Evolutionary conservation across 2,113 vertebrate genomes (phyloP), one percentile per base, ranked within the genome.

Genomic region (Rattus rattus): DNA sequence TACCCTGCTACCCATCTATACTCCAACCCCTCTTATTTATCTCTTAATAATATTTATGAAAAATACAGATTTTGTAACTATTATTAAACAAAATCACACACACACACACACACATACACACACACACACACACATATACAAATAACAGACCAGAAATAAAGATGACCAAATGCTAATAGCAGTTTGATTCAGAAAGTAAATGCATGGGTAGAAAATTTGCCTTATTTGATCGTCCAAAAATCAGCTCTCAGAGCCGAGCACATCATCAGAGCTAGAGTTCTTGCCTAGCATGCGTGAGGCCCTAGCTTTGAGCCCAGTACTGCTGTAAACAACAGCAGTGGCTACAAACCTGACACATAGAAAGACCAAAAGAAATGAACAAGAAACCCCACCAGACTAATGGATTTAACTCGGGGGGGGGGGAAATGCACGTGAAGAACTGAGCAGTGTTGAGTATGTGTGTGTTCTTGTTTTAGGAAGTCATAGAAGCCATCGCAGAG

Each of bases 401-500:
- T 90, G 20, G 14, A 33, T 89, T 12, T 61, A 73, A 75, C 1
- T 13, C 17, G 9, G 36, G 88, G 54, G 0, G 9, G 2, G 56
- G 2, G 56, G 76, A 39, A 30, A 33, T 65, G 24, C 7, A 52
- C 8, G 11, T 59, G 22, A 61, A 39, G 69, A 72, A 19, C 91
- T 65, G 76, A 63, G 49, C n/a, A 12, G 13, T 88, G 36, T 52
- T 96, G 43, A 96, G 75, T 59, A 30, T 80, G 19, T 54, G 0
- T 93, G 10, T 98, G 4, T 97, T 98, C 90, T 98, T 22, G 33
- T 97, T 92, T 97, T 88, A 99, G 99, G 99, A 99, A 98, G 99
- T 99, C 80, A 99, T 99, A 96, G 99, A 99, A 99, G 99, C 99
- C 30, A 99, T 99, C 54, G 99, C 99, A 56, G 99, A 99, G 92